Percentiles rank a stretch among this genome's conserved stretches.
phyloP scores from a whole-genome alignment of 1,140 invertebrate species.

The Lasaia peninsularis region DNA sequence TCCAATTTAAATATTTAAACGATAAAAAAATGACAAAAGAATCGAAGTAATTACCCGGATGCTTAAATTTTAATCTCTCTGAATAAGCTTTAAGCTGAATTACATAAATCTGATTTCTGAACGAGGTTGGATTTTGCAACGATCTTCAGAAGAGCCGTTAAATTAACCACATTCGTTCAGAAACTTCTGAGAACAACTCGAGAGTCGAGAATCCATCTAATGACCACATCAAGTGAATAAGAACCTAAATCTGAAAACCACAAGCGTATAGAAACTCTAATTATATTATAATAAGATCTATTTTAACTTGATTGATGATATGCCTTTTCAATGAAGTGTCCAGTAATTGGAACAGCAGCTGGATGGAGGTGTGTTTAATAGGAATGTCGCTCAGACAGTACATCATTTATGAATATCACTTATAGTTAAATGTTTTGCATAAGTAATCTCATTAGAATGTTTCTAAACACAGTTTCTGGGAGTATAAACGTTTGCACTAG shows the following conservation, averaged over 20 bases:
- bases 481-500: too few species aligned
- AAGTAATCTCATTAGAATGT: too few species aligned
- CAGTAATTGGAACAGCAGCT: slow-evolving; percentile 8
- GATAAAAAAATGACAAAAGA: background rate
- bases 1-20: background rate
- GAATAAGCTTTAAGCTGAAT: slow-evolving; percentile 18
- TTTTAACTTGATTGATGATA: background rate
- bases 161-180: slow-evolving; percentile 56
- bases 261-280: background rate
- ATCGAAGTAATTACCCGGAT: background rate
- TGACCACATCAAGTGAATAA: slow-evolving; percentile 32
- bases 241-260: slow-evolving; percentile 10
- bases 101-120: slow-evolving; percentile 17
- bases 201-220: slow-evolving; percentile 38
- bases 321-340: background rate
- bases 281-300: background rate
- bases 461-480: too few species aligned
- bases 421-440: too few species aligned
- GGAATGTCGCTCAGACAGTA: background rate
- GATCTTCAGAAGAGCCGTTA: slow-evolving; percentile 48
- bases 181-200: slow-evolving; percentile 49
- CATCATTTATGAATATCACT: background rate
- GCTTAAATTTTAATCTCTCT: background rate
- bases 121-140: slow-evolving; percentile 42
- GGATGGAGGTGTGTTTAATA: background rate